phyloP scores from a whole-genome alignment of 2,797 vertebrate genomes.

The Acridotheres tristis region DNA sequence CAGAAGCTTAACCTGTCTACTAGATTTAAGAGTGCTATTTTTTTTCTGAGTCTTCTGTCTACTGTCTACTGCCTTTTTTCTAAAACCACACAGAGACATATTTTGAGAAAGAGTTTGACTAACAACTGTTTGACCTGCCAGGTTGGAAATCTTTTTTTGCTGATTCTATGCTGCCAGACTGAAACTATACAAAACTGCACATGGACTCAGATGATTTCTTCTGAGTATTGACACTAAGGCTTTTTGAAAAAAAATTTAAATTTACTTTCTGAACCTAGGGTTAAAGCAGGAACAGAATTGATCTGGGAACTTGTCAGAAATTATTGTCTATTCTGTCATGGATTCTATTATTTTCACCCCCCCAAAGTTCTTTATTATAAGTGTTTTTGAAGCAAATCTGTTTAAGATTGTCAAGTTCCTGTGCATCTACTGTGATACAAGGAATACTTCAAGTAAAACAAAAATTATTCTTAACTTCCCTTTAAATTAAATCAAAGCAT shows the following conservation, averaged over 20 bases:
- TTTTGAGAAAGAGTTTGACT: background rate
- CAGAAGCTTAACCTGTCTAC: background rate
- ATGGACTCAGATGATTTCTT: background rate
- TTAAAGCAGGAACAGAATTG: background rate
- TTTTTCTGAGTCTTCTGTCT: background rate
- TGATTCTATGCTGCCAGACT: background rate
- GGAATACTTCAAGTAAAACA: background rate
- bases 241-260: conserved; percentile 23
- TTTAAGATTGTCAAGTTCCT: background rate
- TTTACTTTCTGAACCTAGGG: background rate
- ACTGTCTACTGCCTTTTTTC: background rate
- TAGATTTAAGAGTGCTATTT: background rate
- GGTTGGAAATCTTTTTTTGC: background rate
- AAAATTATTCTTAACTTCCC: background rate
- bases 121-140: conserved; percentile 21
- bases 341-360: background rate
- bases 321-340: background rate
- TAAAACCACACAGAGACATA: background rate
- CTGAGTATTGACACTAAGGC: background rate
- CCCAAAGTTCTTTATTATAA: background rate
- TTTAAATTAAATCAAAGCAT: background rate
- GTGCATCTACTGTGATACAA: background rate
- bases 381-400: background rate
- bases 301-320: conserved; percentile 8
- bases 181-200: background rate